These are phyloP conservation scores for Selene dorsalis DNA, from an alignment of 2,797 vertebrate genomes.

Conservation along the genomic window DNA sequence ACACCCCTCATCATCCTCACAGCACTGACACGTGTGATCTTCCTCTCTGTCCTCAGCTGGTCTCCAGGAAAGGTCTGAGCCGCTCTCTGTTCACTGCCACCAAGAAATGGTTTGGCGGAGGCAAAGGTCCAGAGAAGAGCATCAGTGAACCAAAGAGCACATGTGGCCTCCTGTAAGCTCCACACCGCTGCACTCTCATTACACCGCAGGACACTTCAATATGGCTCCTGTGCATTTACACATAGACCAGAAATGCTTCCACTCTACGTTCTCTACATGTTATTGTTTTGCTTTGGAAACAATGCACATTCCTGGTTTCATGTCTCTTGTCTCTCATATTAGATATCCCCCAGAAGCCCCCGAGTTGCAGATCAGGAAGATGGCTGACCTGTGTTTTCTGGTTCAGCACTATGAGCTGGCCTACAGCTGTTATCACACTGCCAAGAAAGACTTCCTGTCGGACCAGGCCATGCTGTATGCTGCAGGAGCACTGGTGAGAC, in stretches of 20 bases:
- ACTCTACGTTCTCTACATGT: too few relatives aligned
- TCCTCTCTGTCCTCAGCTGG: constrained; percentile 82
- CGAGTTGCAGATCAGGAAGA: constrained; percentile 98
- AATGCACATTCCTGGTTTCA: constrained; percentile 4
- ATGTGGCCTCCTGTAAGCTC: constrained; percentile 91
- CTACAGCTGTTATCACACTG: constrained; percentile 98
- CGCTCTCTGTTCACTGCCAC: constrained; percentile 96
- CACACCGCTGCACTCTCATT: background rate
- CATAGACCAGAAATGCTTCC: too few relatives aligned
- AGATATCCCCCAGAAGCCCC: constrained; percentile 98
- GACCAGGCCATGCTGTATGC: constrained; percentile 99
- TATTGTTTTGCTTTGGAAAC: too few relatives aligned
- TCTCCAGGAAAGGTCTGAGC: constrained; percentile 97
- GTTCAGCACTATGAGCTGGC: constrained; percentile 98
- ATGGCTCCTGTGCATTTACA: background rate
- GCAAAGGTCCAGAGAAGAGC: constrained; percentile 96
- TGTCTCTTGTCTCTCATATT: constrained; percentile 47
- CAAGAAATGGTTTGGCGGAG: constrained; percentile 98
- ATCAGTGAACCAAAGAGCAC: constrained; percentile 95
- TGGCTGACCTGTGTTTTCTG: constrained; percentile 98
- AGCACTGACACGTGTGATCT: background rate
- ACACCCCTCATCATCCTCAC: background rate
- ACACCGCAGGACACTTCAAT: background rate
- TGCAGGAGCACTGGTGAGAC: constrained; percentile 93
- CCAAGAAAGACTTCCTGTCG: constrained; percentile 98